Percentiles rank a stretch among this genome's conserved stretches.
Evolutionary conservation across 2,797 vertebrate species (phyloP).

Genomic region (Vipera ursinii): DNA sequence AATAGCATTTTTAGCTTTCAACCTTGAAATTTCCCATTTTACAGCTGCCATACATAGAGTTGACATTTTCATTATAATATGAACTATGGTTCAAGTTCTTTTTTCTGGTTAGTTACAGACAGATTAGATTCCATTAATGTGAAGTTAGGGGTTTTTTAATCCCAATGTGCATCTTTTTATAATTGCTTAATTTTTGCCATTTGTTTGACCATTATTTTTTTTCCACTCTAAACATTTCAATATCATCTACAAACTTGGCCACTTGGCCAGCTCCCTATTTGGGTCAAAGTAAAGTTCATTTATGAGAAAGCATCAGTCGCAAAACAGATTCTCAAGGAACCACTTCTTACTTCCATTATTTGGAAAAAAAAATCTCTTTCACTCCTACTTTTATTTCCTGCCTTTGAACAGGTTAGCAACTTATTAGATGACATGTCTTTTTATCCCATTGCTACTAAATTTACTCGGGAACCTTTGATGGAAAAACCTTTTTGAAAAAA

Average conservation of each 20-base stretch:
- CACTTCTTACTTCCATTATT: background rate
- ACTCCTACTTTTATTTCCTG: background rate
- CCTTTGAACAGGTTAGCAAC: background rate
- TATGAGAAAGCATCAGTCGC: background rate
- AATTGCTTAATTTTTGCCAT: background rate
- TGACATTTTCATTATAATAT: background rate
- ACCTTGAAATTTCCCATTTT: background rate
- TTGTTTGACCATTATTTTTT: background rate
- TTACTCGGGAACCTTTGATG: background rate
- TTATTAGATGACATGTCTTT: background rate
- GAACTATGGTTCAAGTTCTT: background rate
- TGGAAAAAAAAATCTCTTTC: background rate
- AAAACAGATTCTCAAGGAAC: background rate
- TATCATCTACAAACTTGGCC: background rate
- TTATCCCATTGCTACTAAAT: background rate
- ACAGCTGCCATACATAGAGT: background rate
- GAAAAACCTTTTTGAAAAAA: background rate
- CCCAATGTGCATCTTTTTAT: background rate
- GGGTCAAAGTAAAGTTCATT: background rate
- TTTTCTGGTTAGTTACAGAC: background rate
- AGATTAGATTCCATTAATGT: background rate
- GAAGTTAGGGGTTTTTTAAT: background rate
- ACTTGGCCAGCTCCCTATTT: background rate
- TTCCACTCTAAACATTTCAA: background rate
- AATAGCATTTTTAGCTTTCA: background rate